Evolutionary conservation across 1,140 invertebrate species (phyloP), one percentile per base, ranked within the genome.

Genomic region (Pollicipes pollicipes): DNA sequence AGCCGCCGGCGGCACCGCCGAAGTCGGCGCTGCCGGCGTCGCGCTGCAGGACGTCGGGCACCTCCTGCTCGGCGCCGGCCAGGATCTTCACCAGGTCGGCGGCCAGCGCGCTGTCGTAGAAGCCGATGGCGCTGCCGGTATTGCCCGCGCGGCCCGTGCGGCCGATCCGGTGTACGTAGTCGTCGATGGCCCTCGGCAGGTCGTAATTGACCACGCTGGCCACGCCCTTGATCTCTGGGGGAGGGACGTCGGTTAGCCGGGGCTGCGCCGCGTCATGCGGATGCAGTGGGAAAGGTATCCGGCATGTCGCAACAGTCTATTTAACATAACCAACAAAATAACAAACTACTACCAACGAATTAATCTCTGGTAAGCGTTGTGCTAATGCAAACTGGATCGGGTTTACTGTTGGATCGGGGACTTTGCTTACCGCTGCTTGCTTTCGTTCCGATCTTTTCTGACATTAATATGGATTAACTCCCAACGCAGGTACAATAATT

Each of bases 111-210:
- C 66, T 68, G 78, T 91, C 88, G 77, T 84, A 96, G 79, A 97
- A 96, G 10, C 89, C 92, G 0, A 90, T 91, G 0, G 94, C 91
- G 76, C 85, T 88, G 16, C 95, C 95, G 63, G 87, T 79, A 79
- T 97, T 95, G 0, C 95, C 94, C 27, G 96, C 89, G 63, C 95
- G 85, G 1, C 94, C 95, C 27, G 95, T 97, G 76, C 95, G 82
- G 1, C 95, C 95, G 76, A 97, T 97, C 67, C 94, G 83, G 81
- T 98, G 95, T 8, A 96, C 92, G 77, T 97, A 97, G 72, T 95
- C 92, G 72, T 95, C 92, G 72, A 95, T 90, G 31, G 82, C 82
- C 70, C 86, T 87, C 0, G 94, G 93, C 73, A 97, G 77, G 79
- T 97, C 94, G 77, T 88, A 97, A 78, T 97, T 97, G 6, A 97